phyloP scores from a whole-genome alignment of 2,113 vertebrate species.

The Melanerpes aurifrons region DNA sequence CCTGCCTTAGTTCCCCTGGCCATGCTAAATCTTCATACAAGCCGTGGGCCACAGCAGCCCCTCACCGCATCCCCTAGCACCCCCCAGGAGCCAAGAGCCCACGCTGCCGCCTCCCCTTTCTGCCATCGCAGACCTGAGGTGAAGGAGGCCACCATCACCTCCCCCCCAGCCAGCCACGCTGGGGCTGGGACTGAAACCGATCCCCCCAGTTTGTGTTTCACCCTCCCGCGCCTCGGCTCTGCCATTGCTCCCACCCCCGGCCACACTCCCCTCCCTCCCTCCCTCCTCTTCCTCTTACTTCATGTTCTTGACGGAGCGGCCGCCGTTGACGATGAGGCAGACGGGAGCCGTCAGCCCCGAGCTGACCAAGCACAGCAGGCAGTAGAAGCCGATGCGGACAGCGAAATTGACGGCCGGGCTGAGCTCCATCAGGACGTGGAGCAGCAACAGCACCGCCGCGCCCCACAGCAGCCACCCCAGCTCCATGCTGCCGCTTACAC shows the following conservation, averaged over 20 bases:
- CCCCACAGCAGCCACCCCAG: conserved; percentile 55
- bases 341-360: conserved; percentile 77
- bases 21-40: neutral
- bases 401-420: conserved; percentile 84
- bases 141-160: neutral
- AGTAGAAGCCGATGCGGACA: conserved; percentile 86
- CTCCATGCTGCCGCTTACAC: conserved; percentile 37
- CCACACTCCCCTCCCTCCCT: neutral
- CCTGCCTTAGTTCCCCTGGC: neutral
- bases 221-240: neutral
- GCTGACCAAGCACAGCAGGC: conserved; percentile 79
- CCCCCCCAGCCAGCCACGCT: neutral
- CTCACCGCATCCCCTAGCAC: neutral
- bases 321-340: conserved; percentile 87
- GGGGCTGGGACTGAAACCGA: neutral
- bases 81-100: neutral
- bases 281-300: conserved; percentile 67
- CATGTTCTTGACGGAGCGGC: conserved; percentile 92
- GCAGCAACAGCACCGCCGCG: conserved; percentile 73
- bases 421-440: conserved; percentile 79
- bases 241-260: too few relatives aligned
- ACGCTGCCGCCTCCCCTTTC: neutral
- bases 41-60: neutral
- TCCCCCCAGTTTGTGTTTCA: neutral
- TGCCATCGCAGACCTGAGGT: fast-evolving